Percentiles rank a stretch among this genome's conserved stretches.
phyloP scores from a whole-genome alignment of 1,140 invertebrate species.

The Stegodyphus mimosarum region DNA sequence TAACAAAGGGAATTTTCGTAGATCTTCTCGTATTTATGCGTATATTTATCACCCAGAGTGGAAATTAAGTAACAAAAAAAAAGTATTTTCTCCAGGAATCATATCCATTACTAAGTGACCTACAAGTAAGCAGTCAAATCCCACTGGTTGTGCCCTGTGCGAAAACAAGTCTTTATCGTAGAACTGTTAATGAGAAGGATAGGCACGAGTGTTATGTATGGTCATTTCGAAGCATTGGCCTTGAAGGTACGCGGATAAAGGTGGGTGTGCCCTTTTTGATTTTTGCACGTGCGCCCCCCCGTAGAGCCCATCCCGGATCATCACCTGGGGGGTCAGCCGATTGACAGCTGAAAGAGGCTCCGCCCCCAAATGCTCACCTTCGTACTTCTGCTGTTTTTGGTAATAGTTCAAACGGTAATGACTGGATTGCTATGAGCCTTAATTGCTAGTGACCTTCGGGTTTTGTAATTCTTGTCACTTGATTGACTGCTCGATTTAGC shows the following conservation, averaged over 20 bases:
- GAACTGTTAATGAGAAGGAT: constrained; percentile 60
- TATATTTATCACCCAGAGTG: no score
- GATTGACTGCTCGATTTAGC: constrained; percentile 43
- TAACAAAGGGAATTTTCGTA: no score
- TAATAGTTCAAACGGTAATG: constrained; percentile 39
- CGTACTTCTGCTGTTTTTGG: constrained; percentile 43
- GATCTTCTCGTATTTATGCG: no score
- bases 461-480: constrained; percentile 33
- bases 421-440: constrained; percentile 12
- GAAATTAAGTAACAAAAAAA: no score
- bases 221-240: constrained; percentile 50
- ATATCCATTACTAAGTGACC: neutral
- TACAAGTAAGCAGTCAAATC: neutral
- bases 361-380: constrained; percentile 51
- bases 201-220: constrained; percentile 58
- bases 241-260: constrained; percentile 44
- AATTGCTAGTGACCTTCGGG: constrained; percentile 46
- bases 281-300: constrained; percentile 60
- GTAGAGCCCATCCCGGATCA: constrained; percentile 56
- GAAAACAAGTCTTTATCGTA: constrained; percentile 48
- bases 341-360: constrained; percentile 54
- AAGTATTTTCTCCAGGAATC: no score
- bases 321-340: constrained; percentile 55
- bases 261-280: constrained; percentile 57
- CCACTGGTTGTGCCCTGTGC: neutral